phyloP scores from a whole-genome alignment of 1,140 invertebrate species.

The Rhagoletis zephyria region DNA sequence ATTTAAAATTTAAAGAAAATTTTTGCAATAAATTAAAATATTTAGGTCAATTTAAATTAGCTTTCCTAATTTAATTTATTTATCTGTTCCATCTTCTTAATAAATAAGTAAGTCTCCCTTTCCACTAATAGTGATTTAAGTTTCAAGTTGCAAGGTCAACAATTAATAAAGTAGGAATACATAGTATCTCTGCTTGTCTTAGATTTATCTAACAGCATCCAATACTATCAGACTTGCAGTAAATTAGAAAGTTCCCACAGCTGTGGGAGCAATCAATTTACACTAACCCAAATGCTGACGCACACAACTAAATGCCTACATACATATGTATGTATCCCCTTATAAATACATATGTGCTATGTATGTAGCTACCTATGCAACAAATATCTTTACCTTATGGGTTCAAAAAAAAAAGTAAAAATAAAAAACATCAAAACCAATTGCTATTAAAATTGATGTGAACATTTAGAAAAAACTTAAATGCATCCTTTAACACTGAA shows the following conservation, averaged over 20 bases:
- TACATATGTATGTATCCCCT: background rate
- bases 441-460: background rate
- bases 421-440: background rate
- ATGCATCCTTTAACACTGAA: slow-evolving; percentile 19
- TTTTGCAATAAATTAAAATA: too few species aligned
- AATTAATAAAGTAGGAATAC: background rate
- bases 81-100: too few species aligned
- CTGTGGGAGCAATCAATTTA: slow-evolving; percentile 21
- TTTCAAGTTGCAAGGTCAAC: slow-evolving; percentile 15
- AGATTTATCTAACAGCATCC: slow-evolving; percentile 2
- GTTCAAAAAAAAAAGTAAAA: background rate
- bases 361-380: background rate
- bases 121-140: background rate
- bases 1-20: too few species aligned
- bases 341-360: background rate
- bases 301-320: too few species aligned
- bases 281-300: too few species aligned
- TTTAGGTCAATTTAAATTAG: too few species aligned
- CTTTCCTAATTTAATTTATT: too few species aligned
- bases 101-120: background rate
- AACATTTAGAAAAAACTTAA: slow-evolving; percentile 5
- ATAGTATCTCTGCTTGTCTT: background rate
- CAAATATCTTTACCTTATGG: background rate
- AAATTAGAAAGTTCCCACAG: slow-evolving; percentile 32
- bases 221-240: background rate